A percentile compares a stretch with the other conserved stretches of the same genome.
Evolutionary conservation across 2,888 invertebrate genomes (phyloP).

Genomic region (Melanophora roralis): DNA sequence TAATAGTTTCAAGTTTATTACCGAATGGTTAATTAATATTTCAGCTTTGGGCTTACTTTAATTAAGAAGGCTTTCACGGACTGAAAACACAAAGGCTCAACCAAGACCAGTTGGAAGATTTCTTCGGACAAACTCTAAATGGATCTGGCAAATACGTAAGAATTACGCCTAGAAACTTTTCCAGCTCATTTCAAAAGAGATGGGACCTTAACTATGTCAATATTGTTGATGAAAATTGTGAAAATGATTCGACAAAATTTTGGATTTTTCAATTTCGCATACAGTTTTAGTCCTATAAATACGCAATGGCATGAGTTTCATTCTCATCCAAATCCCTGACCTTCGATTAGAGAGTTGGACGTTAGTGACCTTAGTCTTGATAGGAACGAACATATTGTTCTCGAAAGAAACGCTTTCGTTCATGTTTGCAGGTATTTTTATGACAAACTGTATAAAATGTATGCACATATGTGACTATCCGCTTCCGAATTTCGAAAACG

Average conservation of each 20-base stretch:
- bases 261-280: not conserved
- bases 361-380: not conserved
- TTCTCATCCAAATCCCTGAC: not conserved
- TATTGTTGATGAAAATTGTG: slow-evolving; percentile 24
- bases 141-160: slow-evolving; percentile 7
- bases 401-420: slow-evolving; percentile 8
- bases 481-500: no score
- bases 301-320: not conserved
- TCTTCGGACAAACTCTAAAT: slow-evolving; percentile 8
- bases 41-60: not conserved
- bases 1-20: not conserved
- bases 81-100: not conserved
- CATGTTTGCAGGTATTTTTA: slow-evolving; percentile 40
- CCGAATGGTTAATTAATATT: not conserved
- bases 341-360: not conserved
- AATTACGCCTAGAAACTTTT: slow-evolving; percentile 13
- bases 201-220: slow-evolving; percentile 9
- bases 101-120: slow-evolving; percentile 7
- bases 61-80: not conserved
- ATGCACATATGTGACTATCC: no score
- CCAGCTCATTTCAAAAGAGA: slow-evolving; percentile 5
- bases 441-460: slow-evolving; percentile 7
- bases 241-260: not conserved
- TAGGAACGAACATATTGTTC: not conserved
- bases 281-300: not conserved